Evolutionary conservation across 2,797 vertebrate genomes (phyloP), one percentile per base, ranked within the genome.

Genomic region (Anas bahamensis): DNA sequence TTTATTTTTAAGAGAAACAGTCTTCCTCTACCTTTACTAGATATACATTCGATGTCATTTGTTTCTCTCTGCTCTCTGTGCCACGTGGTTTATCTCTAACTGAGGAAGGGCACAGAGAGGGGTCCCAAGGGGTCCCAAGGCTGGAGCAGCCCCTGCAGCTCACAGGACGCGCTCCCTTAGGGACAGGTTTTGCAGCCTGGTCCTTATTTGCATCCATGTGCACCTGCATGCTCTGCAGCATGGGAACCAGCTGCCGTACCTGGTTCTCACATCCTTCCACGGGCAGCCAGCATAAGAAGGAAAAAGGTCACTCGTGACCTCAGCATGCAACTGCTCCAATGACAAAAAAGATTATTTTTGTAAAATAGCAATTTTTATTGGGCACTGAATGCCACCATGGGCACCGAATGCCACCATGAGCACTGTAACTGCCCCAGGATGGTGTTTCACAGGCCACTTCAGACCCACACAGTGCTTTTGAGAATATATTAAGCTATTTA

Each of bases 401-500:
- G 41, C 57, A 68, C 17, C 4, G 8, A 82, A 57, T n/a, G 26
- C n/a, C 68, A 82, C 24, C 15, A 14, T 23, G 10, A 14, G 66
- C 56, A 86, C 31, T 1, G 1, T 61, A 71, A 26, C 21, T 68
- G 57, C 60, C 44, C 29, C 50, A 35, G 56, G 70, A 41, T 55
- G 29, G 6, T 48, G 35, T 29, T 81, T 64, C 55, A 85, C 24
- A 14, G 83, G 23, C 22, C 42, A 15, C 33, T 84, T 56, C 5
- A n/a, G 60, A 65, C 50, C 64, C 65, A 44, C 12, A 13, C 10
- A 16, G 14, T 21, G 44, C 13, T 92, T 85, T 88, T 76, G 60
- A 88, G 86, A 94, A 56, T 7, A 79, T 7, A 60, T 64, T 48
- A 46, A 86, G 35, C 26, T 68, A 42, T 86, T 88, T 79, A 79